Evolutionary conservation across 2,888 invertebrate species (phyloP), one percentile per base, ranked within the genome.

Genomic region (Labia minor): DNA sequence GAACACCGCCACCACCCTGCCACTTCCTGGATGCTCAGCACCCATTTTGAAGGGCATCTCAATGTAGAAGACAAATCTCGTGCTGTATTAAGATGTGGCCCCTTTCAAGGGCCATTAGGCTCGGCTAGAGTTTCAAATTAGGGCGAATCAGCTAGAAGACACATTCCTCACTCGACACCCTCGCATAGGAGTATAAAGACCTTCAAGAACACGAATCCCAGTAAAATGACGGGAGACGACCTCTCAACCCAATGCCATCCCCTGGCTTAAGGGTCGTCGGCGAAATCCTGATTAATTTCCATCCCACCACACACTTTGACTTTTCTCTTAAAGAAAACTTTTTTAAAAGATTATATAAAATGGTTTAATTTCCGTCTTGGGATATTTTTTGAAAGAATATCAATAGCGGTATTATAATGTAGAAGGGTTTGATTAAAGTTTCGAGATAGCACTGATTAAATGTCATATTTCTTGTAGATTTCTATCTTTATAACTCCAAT

Each of bases 131-230:
- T 49, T 49, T 49, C 49, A 49, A 49, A 49, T 49, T 49, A 49
- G 49, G 49, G 49, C 49, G 49, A 49, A 49, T 49, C 3, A 49
- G 49, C 49, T 16, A 49, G 14, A 49, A 14, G 49, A 49, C 49
- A 49, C 49, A 49, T 49, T 49, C 49, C 49, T 49, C 49, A 49
- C 49, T 49, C 49, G 49, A 49, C 49, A 49, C 49, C 49, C 49
- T 49, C 49, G 16, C 49, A 49, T 49, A 14, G 49, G 49, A 4
- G 16, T 14, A 49, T 49, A 49, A 49, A 49, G 49, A 49, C 49
- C 49, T 14, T 49, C 49, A 49, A 49, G 49, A 49, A 49, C 16
- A 49, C 49, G 49, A 49, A 49, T 49, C 14, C n/a, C 26, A 8
- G 26, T 8, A n/a, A n/a, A 49, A 16, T n/a, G 49, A 16, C 49